Evolutionary conservation across 2,113 vertebrate species (phyloP), one percentile per base, ranked within the genome.

Genomic region (Otis tarda): DNA sequence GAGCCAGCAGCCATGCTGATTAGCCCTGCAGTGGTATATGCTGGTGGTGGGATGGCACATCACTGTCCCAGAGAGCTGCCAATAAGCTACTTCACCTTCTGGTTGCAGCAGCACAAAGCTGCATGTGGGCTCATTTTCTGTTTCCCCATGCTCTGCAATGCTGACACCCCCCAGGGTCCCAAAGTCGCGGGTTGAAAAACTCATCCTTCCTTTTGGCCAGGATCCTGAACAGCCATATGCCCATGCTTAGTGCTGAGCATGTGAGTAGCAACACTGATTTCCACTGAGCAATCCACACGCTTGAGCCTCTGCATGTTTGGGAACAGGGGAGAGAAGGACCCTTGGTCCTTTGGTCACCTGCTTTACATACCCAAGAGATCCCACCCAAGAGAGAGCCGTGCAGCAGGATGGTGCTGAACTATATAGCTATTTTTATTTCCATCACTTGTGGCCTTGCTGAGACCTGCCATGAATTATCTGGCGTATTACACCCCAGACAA

Each of bases 401-500:
- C 71, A 63, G 87, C 82, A 87, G 70, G 27, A 87, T 31, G 47
- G 85, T 0, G 4, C 92, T 95, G 73, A 95, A 60, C 79, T 91
- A 22, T 10, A 37, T 9, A 52, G 89, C 89, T 96, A 82, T 90
- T 97, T 97, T 94, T 92, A 83, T 94, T 96, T 92, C 87, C 56
- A 60, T 87, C 50, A n/a, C 73, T 74, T 4, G 24, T 65, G 76
- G 92, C 89, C 88, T 89, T 94, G 86, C 85, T 94, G 87, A 94
- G 89, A 95, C 90, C 87, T 96, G 95, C 81, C 94, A 79, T 0
- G 18, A 95, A 94, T 96, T 95, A 95, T 95, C 84, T 93, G 73
- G 47, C 76, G 65, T 94, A 95, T 96, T 91, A 95, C 67, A 89
- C 82, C 91, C 97, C 50, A 93, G 96, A 95, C 37, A 47, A 95